phyloP scores from a whole-genome alignment of 2,888 invertebrate genomes.

The Eristalis arbustorum region DNA sequence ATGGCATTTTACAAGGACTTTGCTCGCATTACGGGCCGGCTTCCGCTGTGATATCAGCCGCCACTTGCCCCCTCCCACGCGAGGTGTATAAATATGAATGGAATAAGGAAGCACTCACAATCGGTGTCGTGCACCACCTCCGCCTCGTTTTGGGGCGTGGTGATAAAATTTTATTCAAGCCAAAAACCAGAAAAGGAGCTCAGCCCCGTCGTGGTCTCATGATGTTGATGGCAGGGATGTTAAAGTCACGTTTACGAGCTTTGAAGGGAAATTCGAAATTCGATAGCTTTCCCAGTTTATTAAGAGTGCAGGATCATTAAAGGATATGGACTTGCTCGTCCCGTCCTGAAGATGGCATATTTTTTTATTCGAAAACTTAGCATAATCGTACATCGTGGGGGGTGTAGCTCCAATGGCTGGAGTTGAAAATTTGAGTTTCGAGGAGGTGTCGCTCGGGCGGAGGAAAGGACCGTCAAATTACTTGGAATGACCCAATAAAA shows the following conservation, averaged over 20 bases:
- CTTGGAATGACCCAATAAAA: background rate
- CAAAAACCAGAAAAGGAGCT: background rate
- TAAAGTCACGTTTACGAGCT: constrained; percentile 34
- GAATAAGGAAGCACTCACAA: constrained; percentile 12
- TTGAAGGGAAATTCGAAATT: constrained; percentile 21
- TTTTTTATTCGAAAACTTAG: constrained; percentile 9
- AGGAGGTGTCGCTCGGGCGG: background rate
- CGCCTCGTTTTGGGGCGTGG: background rate
- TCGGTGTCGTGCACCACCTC: constrained; percentile 6
- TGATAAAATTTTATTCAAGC: constrained; percentile 28
- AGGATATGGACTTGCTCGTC: background rate
- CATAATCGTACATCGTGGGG: background rate
- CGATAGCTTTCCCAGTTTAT: constrained; percentile 12
- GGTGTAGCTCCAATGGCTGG: no score
- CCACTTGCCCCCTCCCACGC: background rate
- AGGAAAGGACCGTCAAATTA: background rate
- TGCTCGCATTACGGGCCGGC: constrained; percentile 44
- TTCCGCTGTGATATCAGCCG: constrained; percentile 1
- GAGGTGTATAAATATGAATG: constrained; percentile 11
- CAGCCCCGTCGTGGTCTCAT: background rate
- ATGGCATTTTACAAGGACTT: constrained; percentile 58
- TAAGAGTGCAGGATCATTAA: constrained; percentile 18
- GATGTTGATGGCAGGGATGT: background rate
- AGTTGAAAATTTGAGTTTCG: background rate
- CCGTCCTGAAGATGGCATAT: background rate